Base-by-base conservation (phyloP, 1,140 invertebrate species). In the Coptotermes formosanus region DNA sequence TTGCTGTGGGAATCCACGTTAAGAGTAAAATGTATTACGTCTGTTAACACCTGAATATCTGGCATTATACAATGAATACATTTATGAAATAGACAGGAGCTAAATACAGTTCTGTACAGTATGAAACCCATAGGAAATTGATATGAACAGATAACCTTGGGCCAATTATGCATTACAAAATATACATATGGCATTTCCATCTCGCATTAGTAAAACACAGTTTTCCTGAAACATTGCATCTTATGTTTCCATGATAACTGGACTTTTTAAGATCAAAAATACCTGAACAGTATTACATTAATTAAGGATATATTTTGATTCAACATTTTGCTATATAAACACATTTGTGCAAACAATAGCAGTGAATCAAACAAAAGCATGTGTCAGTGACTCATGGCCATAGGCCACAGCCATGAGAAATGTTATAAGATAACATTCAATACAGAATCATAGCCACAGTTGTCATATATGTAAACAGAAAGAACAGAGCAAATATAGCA, bases 1-100 rank as follows among this genome's bases (percentile, higher is more conserved):
- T 45, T 23, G 48, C 44, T 59, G 30, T 52, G 45, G 83, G 48
- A 52, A n/a, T 9, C 16, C 45, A 32, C n/a, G 38, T 48, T 52
- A 52, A 30, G 45, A 32, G 19, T 59, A 52, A 52, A 32, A n/a
- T 83, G 44, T 48, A 45, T 82, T 8, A 44, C 19, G 38, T 25
- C n/a, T 52, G 30, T 23, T 84, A 19, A n/a, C 45, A 84, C 14
- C 21, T 25, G n/a, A 52, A n/a, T 30, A 11, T 84, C 30, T 52
- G 45, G 83, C 45, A 84, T 25, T 52, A 84, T 84, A 84, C 52
- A 14, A 84, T 84, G 48, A 19, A 84, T 59, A 84, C n/a, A 52
- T 84, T 2, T 30, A 38, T 52, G 30, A 52, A 52, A 84, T 4
- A 52, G 23, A 52, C 44, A 23, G 52, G 8, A 84, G n/a, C n/a